These are phyloP conservation scores for Chinchilla lanigera DNA, from an alignment of 2,113 vertebrate species.

Conservation along the genomic window DNA sequence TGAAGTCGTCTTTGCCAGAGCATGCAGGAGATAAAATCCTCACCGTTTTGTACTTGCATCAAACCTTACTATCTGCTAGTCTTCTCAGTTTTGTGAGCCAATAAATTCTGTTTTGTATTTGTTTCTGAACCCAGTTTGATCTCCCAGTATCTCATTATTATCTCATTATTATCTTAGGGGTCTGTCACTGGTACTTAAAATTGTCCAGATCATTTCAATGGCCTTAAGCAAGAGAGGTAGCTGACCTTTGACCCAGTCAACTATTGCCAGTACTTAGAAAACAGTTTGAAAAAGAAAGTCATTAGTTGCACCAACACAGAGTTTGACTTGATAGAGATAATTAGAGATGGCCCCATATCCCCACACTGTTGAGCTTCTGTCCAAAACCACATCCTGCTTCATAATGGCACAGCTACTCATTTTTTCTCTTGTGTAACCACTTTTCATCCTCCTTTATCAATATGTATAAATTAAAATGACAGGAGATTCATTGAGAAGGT, in stretches of 20 bases:
- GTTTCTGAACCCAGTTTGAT: not conserved
- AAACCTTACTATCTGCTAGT: not conserved
- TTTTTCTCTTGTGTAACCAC: conserved; percentile 23
- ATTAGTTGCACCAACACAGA: not conserved
- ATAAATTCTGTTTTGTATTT: not conserved
- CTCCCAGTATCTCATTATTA: too few species aligned
- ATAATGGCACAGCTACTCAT: not conserved
- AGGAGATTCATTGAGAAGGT: not conserved
- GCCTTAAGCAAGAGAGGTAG: not conserved
- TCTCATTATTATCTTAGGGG: too few species aligned
- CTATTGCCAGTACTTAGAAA: not conserved
- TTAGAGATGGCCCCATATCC: not conserved
- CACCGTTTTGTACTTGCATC: not conserved
- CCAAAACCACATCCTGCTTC: not conserved
- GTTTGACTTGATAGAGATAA: not conserved
- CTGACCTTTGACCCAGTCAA: not conserved
- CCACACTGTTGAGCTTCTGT: not conserved
- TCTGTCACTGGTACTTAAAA: not conserved
- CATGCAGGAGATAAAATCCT: not conserved
- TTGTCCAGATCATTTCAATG: not conserved
- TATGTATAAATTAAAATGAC: not conserved
- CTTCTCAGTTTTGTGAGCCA: not conserved
- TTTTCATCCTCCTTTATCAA: not conserved
- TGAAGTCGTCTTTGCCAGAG: not conserved
- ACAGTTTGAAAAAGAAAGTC: conserved; percentile 25